phyloP scores from a whole-genome alignment of 2,888 invertebrate genomes.

The Nomada goodeniana region DNA sequence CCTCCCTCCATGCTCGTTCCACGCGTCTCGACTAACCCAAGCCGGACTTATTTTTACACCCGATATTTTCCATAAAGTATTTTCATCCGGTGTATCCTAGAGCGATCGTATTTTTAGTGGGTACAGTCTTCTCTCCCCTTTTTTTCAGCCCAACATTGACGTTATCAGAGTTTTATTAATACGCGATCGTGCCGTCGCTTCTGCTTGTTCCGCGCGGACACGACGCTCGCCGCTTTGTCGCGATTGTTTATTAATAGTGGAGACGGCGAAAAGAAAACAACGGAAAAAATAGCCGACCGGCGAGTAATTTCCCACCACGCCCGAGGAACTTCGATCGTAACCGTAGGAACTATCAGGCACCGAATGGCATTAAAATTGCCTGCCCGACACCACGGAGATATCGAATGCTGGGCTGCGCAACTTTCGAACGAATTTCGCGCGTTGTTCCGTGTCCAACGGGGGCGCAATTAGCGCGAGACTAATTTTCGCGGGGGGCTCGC shows the following conservation, averaged over 20 bases:
- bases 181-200: constrained; percentile 38
- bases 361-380: background rate
- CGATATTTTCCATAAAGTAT: constrained; percentile 70
- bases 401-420: too few relatives aligned
- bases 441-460: background rate
- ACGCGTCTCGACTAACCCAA: constrained; percentile 59
- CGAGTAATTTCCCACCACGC: background rate
- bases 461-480: background rate
- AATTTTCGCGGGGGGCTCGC: background rate
- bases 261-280: constrained; percentile 3
- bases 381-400: too few relatives aligned
- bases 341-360: background rate
- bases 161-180: constrained; percentile 68
- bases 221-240: constrained; percentile 21
- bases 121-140: constrained; percentile 37
- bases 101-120: constrained; percentile 66
- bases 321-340: background rate
- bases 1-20: constrained; percentile 25
- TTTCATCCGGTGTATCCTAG: constrained; percentile 53
- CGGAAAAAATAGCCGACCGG: constrained; percentile 3
- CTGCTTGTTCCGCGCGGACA: constrained; percentile 9
- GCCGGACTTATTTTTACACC: constrained; percentile 63
- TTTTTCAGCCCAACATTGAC: constrained; percentile 52
- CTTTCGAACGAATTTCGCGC: too few relatives aligned
- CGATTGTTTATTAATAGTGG: constrained; percentile 43